Evolutionary conservation across 2,888 invertebrate genomes (phyloP), one percentile per base, ranked within the genome.

Genomic region (Lordiphosa andalusiaca): DNA sequence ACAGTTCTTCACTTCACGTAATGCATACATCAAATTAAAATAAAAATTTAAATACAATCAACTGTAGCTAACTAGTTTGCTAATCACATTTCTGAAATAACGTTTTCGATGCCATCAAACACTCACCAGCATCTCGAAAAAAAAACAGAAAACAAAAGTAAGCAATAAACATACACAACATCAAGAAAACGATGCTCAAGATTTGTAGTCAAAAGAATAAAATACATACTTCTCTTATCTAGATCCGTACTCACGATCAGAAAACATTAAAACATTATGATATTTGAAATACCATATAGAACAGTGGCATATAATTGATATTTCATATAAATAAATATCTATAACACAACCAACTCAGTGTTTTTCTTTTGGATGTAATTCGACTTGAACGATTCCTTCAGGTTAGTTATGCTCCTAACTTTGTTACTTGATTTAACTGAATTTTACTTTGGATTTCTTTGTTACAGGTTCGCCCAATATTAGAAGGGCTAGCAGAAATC

Each of bases 301-400:
- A 44, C 61, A 40, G 57, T 50, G 54, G 49, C 67, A 72, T 57
- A 72, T 53, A 66, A 78, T 76, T 62, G 76, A 80, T 71, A 75
- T 67, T 72, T 76, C 80, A 72, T 83, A 73, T 84, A 81, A 78
- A 78, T 77, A 84, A 73, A 69, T 65, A 61, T 69, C 56, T 67
- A 78, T 52, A 55, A 46, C 7, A 53, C 25, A 33, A 19, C 7
- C 7, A 33, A 19, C 1, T n/a, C 1, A 2, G 30, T 9, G 13
- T 49, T 4, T 19, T 25, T 25, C 5, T 25, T 25, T 25, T 25
- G 25, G 7, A 7, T 25, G 7, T 25, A 25, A 5, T 25, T 25
- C 7, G 7, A 25, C 2, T 7, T 25, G 2, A 1, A 25, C 0
- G 5, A 23, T 4, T 19, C 3, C 19, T 2, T 19, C 0, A 19